Conservation (phyloP, 35 echinoderm and acorn worm species). For the Lytechinus variegatus region DNA sequence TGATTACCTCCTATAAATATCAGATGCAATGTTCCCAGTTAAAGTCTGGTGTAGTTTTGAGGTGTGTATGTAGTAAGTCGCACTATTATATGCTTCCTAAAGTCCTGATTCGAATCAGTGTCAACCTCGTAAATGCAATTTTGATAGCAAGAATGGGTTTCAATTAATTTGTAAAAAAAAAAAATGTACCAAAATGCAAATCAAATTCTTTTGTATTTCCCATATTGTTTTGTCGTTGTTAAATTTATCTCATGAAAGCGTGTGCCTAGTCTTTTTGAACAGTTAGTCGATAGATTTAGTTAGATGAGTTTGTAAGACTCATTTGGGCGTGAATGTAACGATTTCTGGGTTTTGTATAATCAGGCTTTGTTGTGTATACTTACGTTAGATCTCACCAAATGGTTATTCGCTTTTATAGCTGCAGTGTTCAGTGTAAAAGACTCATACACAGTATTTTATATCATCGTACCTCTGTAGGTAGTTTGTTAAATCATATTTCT, state of each 20-base stretch:
- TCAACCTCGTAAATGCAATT: neutral
- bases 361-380: conserved; percentile 16
- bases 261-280: neutral
- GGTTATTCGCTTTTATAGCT: neutral
- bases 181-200: neutral
- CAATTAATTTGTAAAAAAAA: too few species aligned
- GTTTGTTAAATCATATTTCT: conserved; percentile 5
- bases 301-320: neutral
- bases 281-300: neutral
- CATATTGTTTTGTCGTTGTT: neutral
- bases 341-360: conserved; percentile 16
- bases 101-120: neutral
- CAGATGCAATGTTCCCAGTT: neutral
- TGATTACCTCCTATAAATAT: neutral
- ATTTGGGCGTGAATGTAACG: neutral
- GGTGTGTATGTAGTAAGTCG: neutral
- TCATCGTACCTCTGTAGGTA: neutral
- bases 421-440: neutral
- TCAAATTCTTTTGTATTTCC: neutral
- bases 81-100: neutral
- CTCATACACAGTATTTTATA: conserved; percentile 35
- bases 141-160: neutral
- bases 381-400: neutral
- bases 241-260: neutral
- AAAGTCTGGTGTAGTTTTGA: neutral